Evolutionary conservation across 2,888 invertebrate genomes (phyloP), one percentile per base, ranked within the genome.

Genomic region (Oxystoma pomonae): DNA sequence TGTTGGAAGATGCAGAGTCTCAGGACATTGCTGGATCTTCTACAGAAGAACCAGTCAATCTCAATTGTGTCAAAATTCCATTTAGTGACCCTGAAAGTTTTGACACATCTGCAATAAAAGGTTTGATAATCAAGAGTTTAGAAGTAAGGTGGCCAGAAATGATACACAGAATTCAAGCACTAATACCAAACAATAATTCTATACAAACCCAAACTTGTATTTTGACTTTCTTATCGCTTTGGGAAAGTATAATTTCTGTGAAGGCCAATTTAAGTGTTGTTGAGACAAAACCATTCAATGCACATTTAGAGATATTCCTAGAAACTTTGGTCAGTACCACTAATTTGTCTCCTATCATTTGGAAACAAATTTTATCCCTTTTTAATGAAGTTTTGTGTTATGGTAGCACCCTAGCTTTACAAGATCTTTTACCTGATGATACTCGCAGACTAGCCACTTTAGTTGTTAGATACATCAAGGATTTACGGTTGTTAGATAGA

Each of bases 351-450:
- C 87, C 91, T 67, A 85, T 92, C 57, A 87, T 94, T 70, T 94
- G 94, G 86, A 89, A 91, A 72, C 92, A 93, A 80, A 83, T 94
- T 73, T 79, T 95, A 66, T 91, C 91, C 71, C 82, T 95, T 35
- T 93, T 94, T 72, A 94, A 94, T 78, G 94, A 95, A 81, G 93
- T 94, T 7, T 80, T 95, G 59, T 95, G 95, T 79, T 95, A 95
- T 78, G 94, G 94, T 1, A 94, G 93, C 68, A 95, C 95, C 35
- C 81, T 95, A 71, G 94, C 94, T 0, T 81, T 95, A 69, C 94
- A 95, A 80, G 94, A 94, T 77, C 87, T 91, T 73, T 80, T 94
- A 69, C 93, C 93, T 1, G 93, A 94, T 77, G 94, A 94, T 77
- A 94, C 94, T 18, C 94, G 94, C 77, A 87, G 90, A 73, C 79